Percentiles rank a stretch among this genome's conserved stretches.
phyloP scores from a whole-genome alignment of 2,888 invertebrate genomes.

The Ganaspis brasiliensis region DNA sequence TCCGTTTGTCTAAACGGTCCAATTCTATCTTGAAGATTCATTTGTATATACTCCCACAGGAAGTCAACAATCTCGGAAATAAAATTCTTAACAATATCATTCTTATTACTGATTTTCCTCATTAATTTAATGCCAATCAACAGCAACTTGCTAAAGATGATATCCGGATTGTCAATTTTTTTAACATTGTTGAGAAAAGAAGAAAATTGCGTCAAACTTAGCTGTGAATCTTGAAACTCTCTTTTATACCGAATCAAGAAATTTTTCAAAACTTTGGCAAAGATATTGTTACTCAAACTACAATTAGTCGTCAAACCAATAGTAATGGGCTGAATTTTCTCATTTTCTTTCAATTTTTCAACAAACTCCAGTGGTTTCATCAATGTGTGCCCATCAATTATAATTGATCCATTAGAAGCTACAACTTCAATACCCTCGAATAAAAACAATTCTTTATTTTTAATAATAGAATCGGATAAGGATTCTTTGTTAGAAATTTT shows the following conservation, averaged over 20 bases:
- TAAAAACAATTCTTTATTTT: constrained; percentile 45
- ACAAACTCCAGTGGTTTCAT: neutral
- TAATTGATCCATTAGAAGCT: constrained; percentile 4
- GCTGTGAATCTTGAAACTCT: neutral
- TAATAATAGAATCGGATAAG: constrained; percentile 55
- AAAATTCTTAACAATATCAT: neutral
- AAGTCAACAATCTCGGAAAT: constrained; percentile 48
- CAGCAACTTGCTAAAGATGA: constrained; percentile 6
- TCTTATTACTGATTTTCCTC: neutral
- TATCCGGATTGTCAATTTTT: constrained; percentile 1
- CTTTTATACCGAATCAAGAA: neutral
- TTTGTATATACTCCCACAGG: constrained; percentile 53
- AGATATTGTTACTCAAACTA: neutral
- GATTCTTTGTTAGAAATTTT: constrained; percentile 56
- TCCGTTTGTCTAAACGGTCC: constrained; percentile 5
- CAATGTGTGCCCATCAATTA: constrained; percentile 2
- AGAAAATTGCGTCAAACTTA: neutral
- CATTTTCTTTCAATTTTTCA: neutral
- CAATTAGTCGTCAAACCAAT: neutral
- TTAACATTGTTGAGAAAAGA: neutral
- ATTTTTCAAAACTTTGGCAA: constrained; percentile 21
- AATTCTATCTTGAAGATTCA: constrained; percentile 15
- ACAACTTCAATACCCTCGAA: neutral
- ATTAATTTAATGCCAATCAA: constrained; percentile 2
- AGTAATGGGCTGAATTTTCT: neutral